A percentile compares a stretch with the other conserved stretches of the same genome.
These are phyloP conservation scores for Taenioides sp. DNA, from an alignment of 2,797 vertebrate genomes.

Conservation along the genomic window DNA sequence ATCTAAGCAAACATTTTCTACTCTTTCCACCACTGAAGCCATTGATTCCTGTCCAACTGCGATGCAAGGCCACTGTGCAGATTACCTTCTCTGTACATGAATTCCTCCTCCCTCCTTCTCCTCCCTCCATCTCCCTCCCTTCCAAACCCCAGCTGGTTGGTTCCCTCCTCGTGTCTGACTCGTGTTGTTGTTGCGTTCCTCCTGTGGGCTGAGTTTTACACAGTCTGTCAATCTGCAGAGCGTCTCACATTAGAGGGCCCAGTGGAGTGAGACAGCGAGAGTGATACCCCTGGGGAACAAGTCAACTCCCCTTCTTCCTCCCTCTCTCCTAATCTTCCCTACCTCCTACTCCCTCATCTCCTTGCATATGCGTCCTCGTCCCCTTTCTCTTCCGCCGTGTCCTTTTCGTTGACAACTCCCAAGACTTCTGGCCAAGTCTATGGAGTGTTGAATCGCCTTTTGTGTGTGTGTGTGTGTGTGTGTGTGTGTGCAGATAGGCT, in stretches of 20 bases:
- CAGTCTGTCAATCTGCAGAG: constrained; percentile 78
- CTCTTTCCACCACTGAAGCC: not conserved
- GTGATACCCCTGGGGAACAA: constrained; percentile 65
- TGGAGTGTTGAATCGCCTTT: constrained; percentile 58
- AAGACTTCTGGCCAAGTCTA: constrained; percentile 63
- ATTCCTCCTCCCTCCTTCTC: not conserved
- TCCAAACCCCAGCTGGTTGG: constrained; percentile 44
- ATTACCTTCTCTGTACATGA: not conserved
- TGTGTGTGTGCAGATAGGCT: constrained; percentile 41
- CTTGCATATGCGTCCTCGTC: constrained; percentile 13
- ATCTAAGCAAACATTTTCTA: too few relatives aligned
- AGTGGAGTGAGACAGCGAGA: constrained; percentile 76
- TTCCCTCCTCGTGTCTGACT: constrained; percentile 61
- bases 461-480: constrained; percentile 26
- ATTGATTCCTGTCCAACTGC: not conserved
- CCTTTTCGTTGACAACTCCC: constrained; percentile 53
- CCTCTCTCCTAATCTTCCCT: constrained; percentile 60
- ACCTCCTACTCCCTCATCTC: constrained; percentile 16
- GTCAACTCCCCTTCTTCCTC: constrained; percentile 38
- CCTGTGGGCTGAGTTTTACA: constrained; percentile 76
- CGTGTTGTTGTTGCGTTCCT: constrained; percentile 72
- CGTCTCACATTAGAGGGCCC: constrained; percentile 79
- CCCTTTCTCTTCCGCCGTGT: constrained; percentile 4
- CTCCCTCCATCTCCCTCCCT: constrained; percentile 40
- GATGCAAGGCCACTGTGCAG: not conserved